Percentiles rank a stretch among this genome's conserved stretches.
These are phyloP conservation scores for Sebastiscus albofasciatus DNA, from an alignment of 2,797 vertebrate species.

Conservation along the genomic window DNA sequence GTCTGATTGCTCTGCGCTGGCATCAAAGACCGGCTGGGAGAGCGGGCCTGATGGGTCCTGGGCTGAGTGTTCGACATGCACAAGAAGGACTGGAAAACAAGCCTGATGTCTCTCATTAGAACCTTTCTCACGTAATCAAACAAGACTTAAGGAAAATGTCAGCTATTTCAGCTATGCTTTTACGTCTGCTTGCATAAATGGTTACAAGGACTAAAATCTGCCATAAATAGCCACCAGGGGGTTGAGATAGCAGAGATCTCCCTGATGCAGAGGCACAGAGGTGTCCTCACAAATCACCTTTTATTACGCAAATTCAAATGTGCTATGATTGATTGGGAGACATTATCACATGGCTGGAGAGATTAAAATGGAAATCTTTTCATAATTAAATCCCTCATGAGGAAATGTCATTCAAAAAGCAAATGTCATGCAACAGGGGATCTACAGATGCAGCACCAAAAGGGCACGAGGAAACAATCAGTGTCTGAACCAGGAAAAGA, in stretches of 20 bases:
- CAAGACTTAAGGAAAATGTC: conserved; percentile 73
- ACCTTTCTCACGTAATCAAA: conserved; percentile 77
- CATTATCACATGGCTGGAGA: conserved; percentile 18
- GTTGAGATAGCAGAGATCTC: conserved; percentile 2
- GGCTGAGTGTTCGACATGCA: conserved; percentile 63
- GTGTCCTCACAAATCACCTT: conserved; percentile 25
- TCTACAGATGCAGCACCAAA: conserved; percentile 38
- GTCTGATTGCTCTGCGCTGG: conserved; percentile 83
- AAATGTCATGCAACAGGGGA: conserved; percentile 53
- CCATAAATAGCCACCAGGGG: conserved; percentile 34
- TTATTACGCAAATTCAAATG: conserved; percentile 44
- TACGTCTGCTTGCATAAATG: conserved; percentile 65
- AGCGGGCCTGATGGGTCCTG: conserved; percentile 67
- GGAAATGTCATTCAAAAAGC: conserved; percentile 65
- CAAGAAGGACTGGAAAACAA: conserved; percentile 72
- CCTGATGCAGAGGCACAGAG: background rate
- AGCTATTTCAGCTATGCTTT: conserved; percentile 78
- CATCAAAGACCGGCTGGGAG: conserved; percentile 79
- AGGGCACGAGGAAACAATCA: conserved; percentile 53
- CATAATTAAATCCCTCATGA: conserved; percentile 44
- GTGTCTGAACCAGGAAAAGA: conserved; percentile 48
- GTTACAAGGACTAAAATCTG: conserved; percentile 56
- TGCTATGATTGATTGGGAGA: conserved; percentile 20
- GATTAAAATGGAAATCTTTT: conserved; percentile 49
- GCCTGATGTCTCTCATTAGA: conserved; percentile 78